Evolutionary conservation across 2,888 invertebrate genomes (phyloP), one percentile per base, ranked within the genome.

Genomic region (Habroteleia sp.): DNA sequence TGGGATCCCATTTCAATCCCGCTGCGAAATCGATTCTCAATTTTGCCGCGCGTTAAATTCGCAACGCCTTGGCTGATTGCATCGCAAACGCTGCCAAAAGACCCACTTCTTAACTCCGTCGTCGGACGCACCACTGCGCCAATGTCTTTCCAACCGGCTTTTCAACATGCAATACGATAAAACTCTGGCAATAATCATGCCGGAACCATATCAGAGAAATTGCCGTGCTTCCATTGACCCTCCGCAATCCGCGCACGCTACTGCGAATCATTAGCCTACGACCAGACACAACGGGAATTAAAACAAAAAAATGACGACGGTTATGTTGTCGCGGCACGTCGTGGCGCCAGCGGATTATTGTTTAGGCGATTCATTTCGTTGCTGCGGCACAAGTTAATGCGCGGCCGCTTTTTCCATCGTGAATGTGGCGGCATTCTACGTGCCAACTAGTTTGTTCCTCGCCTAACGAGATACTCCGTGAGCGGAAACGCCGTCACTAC

Each of bases 381-480:
- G n/a, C n/a, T n/a, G n/a, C n/a, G n/a, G n/a, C n/a, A n/a, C n/a
- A n/a, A n/a, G n/a, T n/a, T n/a, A n/a, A n/a, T 42, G 41, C 46
- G 7, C 25, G 16, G 37, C 13, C 7, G 31, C 58, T 69, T 69
- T 73, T 73, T 69, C 50, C 27, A 37, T 11, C 39, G 14, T 29
- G 20, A 25, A 39, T 25, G 7, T 37, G 48, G 33, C 48, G 25
- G 46, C 31, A 41, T 35, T 16, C 13, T 76, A 77, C 74, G 78
- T 79, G 82, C 81, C 81, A 82, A 80, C 77, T 78, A 78, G 76
- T 48, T 74, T 75, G 73, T 66, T 69, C 69, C 72, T 74, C 69
- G 76, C 69, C 80, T 81, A 82, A 82, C 81, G 82, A 82, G 81
- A 75, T 81, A 78, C 79, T 80, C 77, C 74, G 72, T 62, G 63